Percentiles rank a stretch among this genome's conserved stretches.
These are phyloP conservation scores for Cerceris rybyensis DNA, from an alignment of 2,888 invertebrate genomes.

Conservation along the genomic window DNA sequence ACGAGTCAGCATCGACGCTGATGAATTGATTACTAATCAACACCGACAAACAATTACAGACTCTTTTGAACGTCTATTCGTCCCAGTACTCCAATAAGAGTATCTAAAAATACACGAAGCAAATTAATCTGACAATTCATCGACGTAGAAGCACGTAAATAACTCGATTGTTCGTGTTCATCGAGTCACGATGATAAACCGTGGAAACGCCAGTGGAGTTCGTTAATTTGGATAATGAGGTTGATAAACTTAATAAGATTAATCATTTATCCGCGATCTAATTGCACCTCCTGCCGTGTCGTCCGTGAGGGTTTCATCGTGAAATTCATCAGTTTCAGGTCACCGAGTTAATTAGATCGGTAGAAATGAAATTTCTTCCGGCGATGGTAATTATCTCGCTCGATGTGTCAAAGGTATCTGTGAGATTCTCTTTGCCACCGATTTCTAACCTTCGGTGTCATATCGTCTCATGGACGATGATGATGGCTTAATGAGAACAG, in stretches of 20 bases:
- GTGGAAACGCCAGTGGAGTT: too few species aligned
- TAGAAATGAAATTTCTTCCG: constrained; percentile 4
- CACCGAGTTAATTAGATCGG: neutral
- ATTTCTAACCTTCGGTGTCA: constrained; percentile 1
- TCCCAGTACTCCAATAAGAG: neutral
- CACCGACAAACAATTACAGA: neutral
- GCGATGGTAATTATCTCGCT: constrained; percentile 10
- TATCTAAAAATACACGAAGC: neutral
- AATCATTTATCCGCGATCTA: neutral
- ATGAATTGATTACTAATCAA: neutral
- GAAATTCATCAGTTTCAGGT: neutral
- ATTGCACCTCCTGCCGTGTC: neutral
- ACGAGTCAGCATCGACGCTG: neutral
- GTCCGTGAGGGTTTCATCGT: neutral
- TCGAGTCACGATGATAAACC: too few species aligned
- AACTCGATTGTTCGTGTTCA: too few species aligned
- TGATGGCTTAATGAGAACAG: constrained; percentile 9
- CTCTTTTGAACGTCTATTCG: neutral
- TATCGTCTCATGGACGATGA: neutral
- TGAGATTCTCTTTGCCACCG: constrained; percentile 1
- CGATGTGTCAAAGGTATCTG: constrained; percentile 11
- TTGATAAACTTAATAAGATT: too few species aligned
- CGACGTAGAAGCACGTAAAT: too few species aligned
- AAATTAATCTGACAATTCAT: neutral
- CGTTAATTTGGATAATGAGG: too few species aligned